Evolutionary conservation across 2,888 invertebrate species (phyloP), one percentile per base, ranked within the genome.

Genomic region (Rutpela maculata): DNA sequence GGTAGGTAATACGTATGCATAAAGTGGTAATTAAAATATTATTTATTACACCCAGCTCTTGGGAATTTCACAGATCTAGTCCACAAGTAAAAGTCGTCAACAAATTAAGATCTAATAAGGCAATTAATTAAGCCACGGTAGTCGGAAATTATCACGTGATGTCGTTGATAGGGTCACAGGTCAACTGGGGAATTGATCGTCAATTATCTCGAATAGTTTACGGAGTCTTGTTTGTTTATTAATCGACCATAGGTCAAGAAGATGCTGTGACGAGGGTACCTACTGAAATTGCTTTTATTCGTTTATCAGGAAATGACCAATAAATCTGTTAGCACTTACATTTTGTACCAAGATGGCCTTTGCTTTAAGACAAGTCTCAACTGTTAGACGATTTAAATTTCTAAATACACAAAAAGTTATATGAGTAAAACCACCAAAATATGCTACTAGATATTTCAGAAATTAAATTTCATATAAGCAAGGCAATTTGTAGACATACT

Each of bases 141-240:
- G 70, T 60, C 60, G 60, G 35, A 17, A 50, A 70, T 60, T 43
- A 50, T 70, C 70, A 70, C 70, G 70, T 70, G 62, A 70, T 60
- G 70, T 70, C 70, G 62, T 43, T 26, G 70, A 22, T 19, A 38
- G n/a, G 70, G 69, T 69, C 69, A 57, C 38, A n/a, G 69, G 70
- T 70, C 70, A 60, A 60, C 10, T 60, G 62, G 43, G 60, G 70
- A 70, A 70, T 70, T 70, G 70, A 60, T 70, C 70, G 62, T 62
- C 70, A 70, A 70, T 70, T 70, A 70, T 62, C 59, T 70, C 12
- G 31, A 56, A 69, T 69, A 59, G 11, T 65, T 65, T 65, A 35
- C 18, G 18, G 59, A 69, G 68, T 38, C 59, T 69, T 68, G 6
- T 68, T 69, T 68, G 50, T 22, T 67, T 12, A 55, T 68, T 55